Percentiles rank a stretch among this genome's conserved stretches.
These are phyloP conservation scores for Umimayanthus kanabou DNA, from an alignment of 92 coral and sea anemone genomes.

Conservation along the genomic window DNA sequence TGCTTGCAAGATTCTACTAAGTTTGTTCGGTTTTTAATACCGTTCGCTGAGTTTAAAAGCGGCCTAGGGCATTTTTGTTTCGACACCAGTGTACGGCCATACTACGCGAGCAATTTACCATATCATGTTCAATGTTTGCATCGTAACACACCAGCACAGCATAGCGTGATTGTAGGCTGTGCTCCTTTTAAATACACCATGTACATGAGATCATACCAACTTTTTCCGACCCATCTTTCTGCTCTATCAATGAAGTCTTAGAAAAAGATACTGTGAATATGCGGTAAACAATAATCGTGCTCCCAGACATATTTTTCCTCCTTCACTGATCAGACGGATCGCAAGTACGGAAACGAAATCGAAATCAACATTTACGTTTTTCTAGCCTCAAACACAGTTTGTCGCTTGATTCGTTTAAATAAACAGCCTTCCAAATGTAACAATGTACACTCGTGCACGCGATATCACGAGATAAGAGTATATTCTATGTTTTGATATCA, in stretches of 20 bases:
- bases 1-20: neutral
- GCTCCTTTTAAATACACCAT: neutral
- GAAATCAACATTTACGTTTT: neutral
- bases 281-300: neutral
- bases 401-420: conserved; percentile 29
- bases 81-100: neutral
- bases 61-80: conserved; percentile 32
- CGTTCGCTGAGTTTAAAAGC: neutral
- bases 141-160: neutral
- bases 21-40: neutral
- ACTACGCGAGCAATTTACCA: conserved; percentile 9
- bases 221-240: neutral
- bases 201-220: neutral
- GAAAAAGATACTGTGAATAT: neutral
- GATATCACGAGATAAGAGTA: conserved; percentile 7
- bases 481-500: neutral
- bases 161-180: conserved; percentile 16
- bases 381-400: neutral
- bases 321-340: neutral
- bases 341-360: neutral
- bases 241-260: no score
- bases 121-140: neutral
- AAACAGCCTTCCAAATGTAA: neutral
- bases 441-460: conserved; percentile 19
- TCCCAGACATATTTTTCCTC: neutral